phyloP scores from a whole-genome alignment of 2,113 vertebrate genomes.

The Muntiacus muntjak region DNA sequence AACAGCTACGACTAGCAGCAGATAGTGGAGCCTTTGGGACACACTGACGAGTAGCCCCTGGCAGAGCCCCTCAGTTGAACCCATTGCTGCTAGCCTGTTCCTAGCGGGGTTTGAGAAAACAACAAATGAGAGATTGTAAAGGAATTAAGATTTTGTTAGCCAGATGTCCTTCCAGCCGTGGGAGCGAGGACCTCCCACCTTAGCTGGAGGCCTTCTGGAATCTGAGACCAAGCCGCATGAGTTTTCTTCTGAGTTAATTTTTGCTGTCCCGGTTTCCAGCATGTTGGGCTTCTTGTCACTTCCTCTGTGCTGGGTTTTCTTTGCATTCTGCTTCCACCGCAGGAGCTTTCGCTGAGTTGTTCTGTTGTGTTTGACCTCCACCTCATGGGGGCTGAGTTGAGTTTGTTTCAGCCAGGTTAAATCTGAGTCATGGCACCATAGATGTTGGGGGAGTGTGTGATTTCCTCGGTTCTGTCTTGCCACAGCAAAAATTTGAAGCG shows the following conservation, averaged over 20 bases:
- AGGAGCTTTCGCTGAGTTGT: background rate
- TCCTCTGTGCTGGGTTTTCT: background rate
- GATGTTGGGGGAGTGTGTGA: background rate
- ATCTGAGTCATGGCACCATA: background rate
- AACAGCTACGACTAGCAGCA: background rate
- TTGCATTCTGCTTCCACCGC: rapidly evolving
- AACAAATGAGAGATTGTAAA: background rate
- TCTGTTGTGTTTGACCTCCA: background rate
- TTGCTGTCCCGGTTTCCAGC: background rate
- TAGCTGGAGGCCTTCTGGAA: background rate
- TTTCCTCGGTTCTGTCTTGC: too few species aligned
- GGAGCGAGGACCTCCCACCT: background rate
- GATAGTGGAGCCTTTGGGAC: background rate
- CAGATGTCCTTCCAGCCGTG: background rate
- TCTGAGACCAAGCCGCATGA: background rate
- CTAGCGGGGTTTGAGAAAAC: background rate
- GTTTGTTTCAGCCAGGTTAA: background rate
- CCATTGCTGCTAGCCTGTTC: background rate
- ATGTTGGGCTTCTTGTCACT: background rate
- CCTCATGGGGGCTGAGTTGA: background rate
- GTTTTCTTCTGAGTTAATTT: background rate
- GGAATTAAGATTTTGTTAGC: background rate
- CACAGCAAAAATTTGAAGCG: background rate
- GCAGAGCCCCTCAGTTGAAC: background rate
- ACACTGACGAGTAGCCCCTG: background rate